Percentiles rank a stretch among this genome's conserved stretches.
These are phyloP conservation scores for Phymanthus crucifer DNA, from an alignment of 92 coral and sea anemone genomes.

Conservation along the genomic window DNA sequence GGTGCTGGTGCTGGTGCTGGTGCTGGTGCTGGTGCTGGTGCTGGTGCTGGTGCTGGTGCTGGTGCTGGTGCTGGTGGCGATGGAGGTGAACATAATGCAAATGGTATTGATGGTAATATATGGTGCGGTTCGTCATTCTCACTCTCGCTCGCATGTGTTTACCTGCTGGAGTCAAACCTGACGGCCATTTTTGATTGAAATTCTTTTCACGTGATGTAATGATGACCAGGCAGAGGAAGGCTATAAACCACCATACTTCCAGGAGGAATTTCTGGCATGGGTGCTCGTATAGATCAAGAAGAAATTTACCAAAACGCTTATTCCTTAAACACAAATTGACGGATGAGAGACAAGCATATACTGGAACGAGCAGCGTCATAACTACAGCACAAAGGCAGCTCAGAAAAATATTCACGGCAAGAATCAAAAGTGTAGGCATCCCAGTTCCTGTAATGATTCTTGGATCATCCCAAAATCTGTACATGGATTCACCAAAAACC, in stretches of 20 bases:
- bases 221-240: neutral
- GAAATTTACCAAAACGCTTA: neutral
- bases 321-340: neutral
- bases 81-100: no score
- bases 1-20: no score
- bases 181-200: neutral
- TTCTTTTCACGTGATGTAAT: neutral
- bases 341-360: neutral
- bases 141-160: neutral
- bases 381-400: neutral
- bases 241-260: neutral
- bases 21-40: no score
- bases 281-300: neutral
- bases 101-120: no score
- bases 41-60: no score
- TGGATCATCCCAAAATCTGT: conserved; percentile 3
- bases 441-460: neutral
- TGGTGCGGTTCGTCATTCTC: no score
- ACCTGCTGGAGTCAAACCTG: neutral
- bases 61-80: no score
- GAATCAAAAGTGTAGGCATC: neutral
- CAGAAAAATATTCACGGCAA: neutral
- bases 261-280: neutral
- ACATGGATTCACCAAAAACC: neutral
- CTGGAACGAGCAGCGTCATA: neutral